Percentiles rank a stretch among this genome's conserved stretches.
These are phyloP conservation scores for Mylabris sibirica DNA, from an alignment of 2,888 invertebrate species.

Conservation along the genomic window DNA sequence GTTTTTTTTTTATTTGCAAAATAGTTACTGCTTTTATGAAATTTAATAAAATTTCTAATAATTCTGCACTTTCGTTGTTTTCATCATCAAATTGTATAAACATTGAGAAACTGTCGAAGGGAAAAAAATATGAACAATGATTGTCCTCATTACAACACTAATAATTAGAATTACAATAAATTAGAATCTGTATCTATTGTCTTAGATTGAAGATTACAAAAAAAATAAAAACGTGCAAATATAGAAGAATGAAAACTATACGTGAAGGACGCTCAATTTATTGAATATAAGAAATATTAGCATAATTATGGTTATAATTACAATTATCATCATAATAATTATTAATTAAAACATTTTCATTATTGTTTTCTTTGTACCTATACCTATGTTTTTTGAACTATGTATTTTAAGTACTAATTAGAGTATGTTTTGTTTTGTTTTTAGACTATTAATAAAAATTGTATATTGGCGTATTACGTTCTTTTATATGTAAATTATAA, in stretches of 20 bases:
- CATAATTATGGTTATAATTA: background rate
- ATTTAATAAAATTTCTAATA: too few species aligned
- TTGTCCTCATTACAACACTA: conserved; percentile 7
- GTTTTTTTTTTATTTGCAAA: too few species aligned
- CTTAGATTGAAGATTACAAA: background rate
- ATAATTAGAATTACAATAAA: background rate
- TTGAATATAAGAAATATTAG: background rate
- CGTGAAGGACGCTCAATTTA: background rate
- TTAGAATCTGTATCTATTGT: background rate
- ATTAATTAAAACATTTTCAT: background rate
- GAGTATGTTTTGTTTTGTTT: background rate
- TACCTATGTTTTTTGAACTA: background rate
- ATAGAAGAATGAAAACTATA: background rate
- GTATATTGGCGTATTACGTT: background rate
- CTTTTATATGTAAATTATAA: background rate
- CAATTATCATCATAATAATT: background rate
- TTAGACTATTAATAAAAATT: background rate
- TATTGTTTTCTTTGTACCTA: background rate
- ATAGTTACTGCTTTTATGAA: too few species aligned
- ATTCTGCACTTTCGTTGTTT: too few species aligned
- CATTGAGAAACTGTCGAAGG: background rate
- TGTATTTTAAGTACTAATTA: background rate
- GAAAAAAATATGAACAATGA: background rate
- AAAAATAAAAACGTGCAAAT: background rate
- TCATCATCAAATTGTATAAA: background rate